Base-by-base conservation (phyloP, 2,113 vertebrate species). In the Cinclus cinclus region DNA sequence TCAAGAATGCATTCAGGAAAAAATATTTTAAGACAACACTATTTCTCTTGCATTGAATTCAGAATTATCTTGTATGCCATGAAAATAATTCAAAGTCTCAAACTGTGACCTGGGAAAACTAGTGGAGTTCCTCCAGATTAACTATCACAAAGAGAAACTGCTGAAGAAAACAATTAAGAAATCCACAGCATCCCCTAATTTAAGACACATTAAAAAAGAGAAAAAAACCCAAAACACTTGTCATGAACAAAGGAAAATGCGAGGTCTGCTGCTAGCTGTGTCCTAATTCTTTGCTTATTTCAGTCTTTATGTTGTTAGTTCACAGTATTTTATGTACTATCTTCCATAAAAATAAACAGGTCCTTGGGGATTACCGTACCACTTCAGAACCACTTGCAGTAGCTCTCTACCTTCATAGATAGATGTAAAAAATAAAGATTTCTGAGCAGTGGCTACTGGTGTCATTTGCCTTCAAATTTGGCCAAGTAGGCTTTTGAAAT, bases 141-240 rank as follows among this genome's bases (percentile, higher is more conserved):
- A 79, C 33, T 58, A 55, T 30, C 70, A 83, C 58, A 88, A 73
- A 76, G 35, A 91, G 22, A 91, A 90, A 21, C 46, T 80, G 67
- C 55, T 88, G 59, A 93, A 85, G 75, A 86, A 88, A 90, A 60
- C 64, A 63, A 42, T 47, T 91, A 86, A 55, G 46, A 94, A 93
- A 71, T 37, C 8, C 37, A 91, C 47, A 91, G 10, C 8, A 80
- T 19, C 8, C 16, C 21, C 30, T 83, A 74, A 92, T 85, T 74
- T 83, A 65, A 74, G n/a, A 52, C 33, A 44, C 19, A 56, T 33
- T 10, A 27, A 23, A 23, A 30, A 31, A 16, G 5, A 11, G 3
- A n/a, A 1, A 8, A 17, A n/a, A 9, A 11, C 4, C 6, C 28
- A 7, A 11, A 2, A 42, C 17, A 11, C 14, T 59, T 82, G 44